phyloP scores from a whole-genome alignment of 2,888 invertebrate genomes.

The Saturnia japonica region DNA sequence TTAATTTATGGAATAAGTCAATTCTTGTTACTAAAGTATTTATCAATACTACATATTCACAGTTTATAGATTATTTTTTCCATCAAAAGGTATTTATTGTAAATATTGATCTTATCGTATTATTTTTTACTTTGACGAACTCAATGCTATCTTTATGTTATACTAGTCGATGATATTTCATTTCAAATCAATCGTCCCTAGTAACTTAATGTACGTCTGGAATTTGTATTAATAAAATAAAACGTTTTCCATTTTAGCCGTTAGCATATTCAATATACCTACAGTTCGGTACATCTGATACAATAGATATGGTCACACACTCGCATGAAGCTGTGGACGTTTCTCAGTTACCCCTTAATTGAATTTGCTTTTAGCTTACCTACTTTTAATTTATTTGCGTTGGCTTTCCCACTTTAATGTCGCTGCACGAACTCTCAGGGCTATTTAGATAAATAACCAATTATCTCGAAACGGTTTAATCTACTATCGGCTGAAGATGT shows the following conservation, averaged over 20 bases:
- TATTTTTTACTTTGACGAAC: not conserved
- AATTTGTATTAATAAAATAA: not conserved
- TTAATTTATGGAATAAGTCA: no score
- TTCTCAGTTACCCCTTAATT: constrained; percentile 68
- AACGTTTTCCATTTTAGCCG: not conserved
- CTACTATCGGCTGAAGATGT: constrained; percentile 44
- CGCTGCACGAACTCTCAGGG: constrained; percentile 52
- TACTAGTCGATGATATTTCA: not conserved
- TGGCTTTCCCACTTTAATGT: constrained; percentile 68
- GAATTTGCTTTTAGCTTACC: constrained; percentile 70
- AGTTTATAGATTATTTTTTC: no score
- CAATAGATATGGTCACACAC: constrained; percentile 36
- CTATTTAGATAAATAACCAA: constrained; percentile 76
- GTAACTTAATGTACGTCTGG: not conserved
- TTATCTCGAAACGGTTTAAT: constrained; percentile 70
- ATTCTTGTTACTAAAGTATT: no score
- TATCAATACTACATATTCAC: no score
- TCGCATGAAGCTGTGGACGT: constrained; percentile 47
- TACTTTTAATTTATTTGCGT: constrained; percentile 77
- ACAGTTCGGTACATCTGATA: constrained; percentile 27
- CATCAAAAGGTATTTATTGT: no score
- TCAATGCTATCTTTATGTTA: not conserved
- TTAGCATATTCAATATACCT: not conserved
- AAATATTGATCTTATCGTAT: not conserved
- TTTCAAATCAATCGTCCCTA: not conserved